phyloP scores from a whole-genome alignment of 2,113 vertebrate species.

The Papio anubis region DNA sequence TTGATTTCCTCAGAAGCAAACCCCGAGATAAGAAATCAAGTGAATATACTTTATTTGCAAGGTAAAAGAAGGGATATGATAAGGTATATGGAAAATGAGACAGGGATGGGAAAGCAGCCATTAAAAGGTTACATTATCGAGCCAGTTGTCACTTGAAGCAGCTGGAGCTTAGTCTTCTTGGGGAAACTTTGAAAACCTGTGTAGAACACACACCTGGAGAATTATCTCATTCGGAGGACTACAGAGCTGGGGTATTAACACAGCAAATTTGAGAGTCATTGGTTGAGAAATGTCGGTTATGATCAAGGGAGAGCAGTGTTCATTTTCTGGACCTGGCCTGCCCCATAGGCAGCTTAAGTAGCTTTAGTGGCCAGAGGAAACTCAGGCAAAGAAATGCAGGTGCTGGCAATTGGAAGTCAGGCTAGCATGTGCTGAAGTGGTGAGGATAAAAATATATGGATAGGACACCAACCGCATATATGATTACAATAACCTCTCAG shows the following conservation, averaged over 20 bases:
- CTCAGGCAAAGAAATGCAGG: background rate
- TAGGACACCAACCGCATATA: background rate
- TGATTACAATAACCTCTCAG: background rate
- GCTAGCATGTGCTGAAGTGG: background rate
- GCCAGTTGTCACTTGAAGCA: background rate
- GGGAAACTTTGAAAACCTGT: background rate
- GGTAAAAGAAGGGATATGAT: background rate
- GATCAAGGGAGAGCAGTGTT: background rate
- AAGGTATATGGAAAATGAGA: background rate
- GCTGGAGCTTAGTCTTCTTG: constrained; percentile 11
- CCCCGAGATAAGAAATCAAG: background rate
- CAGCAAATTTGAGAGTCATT: background rate
- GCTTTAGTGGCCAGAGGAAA: background rate
- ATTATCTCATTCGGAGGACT: background rate
- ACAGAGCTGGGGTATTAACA: background rate
- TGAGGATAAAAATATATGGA: background rate
- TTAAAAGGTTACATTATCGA: background rate
- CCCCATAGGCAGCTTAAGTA: background rate
- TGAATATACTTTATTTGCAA: background rate
- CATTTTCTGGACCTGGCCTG: background rate
- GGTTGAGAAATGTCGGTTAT: background rate
- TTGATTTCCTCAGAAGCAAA: background rate
- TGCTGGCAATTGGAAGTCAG: background rate
- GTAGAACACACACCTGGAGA: background rate
- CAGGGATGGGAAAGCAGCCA: background rate